These are phyloP conservation scores for Shargacucullia verbasci DNA, from an alignment of 2,888 invertebrate species.

Conservation along the genomic window DNA sequence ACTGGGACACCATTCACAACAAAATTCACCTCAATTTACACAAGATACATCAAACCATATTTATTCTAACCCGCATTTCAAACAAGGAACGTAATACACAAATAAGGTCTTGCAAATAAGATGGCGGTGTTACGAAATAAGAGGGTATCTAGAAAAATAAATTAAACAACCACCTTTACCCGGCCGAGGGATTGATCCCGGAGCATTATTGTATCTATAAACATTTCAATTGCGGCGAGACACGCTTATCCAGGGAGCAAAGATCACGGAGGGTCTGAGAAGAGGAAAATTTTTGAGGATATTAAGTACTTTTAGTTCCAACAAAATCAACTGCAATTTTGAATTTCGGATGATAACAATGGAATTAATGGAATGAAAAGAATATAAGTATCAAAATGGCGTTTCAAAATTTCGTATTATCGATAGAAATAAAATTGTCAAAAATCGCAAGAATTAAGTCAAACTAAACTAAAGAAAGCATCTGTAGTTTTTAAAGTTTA, in stretches of 20 bases:
- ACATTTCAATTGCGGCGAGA: slow-evolving; percentile 83
- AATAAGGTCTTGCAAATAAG: slow-evolving; percentile 60
- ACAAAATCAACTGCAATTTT: no score
- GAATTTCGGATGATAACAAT: no score
- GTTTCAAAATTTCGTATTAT: no score
- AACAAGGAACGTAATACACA: slow-evolving; percentile 44
- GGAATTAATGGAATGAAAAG: no score
- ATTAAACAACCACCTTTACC: slow-evolving; percentile 75
- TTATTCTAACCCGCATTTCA: slow-evolving; percentile 43
- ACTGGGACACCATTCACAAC: slow-evolving; percentile 1
- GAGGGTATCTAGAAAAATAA: slow-evolving; percentile 76
- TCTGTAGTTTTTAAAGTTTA: no score
- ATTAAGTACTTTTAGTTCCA: no score
- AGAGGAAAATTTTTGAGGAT: slow-evolving; percentile 3
- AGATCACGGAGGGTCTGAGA: slow-evolving; percentile 54
- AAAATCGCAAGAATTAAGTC: no score
- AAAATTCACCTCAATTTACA: slow-evolving; percentile 17
- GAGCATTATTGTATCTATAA: slow-evolving; percentile 85
- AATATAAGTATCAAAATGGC: no score
- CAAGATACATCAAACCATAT: slow-evolving; percentile 52
- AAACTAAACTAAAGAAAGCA: no score
- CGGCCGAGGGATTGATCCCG: slow-evolving; percentile 78
- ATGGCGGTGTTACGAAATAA: slow-evolving; percentile 31
- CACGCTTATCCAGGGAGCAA: slow-evolving; percentile 60
- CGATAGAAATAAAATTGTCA: no score